These are phyloP conservation scores for Drosophila nannoptera DNA, from an alignment of 1,140 invertebrate genomes.

Conservation along the genomic window DNA sequence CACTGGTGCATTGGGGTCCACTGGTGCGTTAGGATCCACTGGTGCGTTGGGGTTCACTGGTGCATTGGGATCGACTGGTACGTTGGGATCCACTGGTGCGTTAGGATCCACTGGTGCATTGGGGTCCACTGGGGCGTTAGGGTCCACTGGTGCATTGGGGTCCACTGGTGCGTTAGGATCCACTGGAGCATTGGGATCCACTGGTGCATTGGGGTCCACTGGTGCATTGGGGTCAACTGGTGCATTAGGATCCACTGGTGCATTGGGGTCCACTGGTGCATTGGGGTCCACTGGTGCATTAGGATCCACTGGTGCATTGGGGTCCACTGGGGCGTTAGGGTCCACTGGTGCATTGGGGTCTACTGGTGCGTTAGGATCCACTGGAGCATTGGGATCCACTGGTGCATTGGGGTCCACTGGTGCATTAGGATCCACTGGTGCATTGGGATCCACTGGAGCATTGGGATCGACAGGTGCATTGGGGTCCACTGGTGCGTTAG, in stretches of 20 bases:
- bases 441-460: conserved; percentile 13
- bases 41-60: conserved; percentile 9
- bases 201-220: conserved; percentile 13
- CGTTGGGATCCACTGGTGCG: conserved; percentile 1
- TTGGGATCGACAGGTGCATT: conserved; percentile 13
- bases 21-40: background rate
- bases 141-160: conserved; percentile 13
- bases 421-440: conserved; percentile 15
- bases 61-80: conserved; percentile 21
- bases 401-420: conserved; percentile 16
- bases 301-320: conserved; percentile 22
- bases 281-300: conserved; percentile 12
- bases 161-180: conserved; percentile 21
- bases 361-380: conserved; percentile 14
- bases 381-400: conserved; percentile 18
- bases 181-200: conserved; percentile 17
- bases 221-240: conserved; percentile 16
- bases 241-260: conserved; percentile 21
- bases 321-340: conserved; percentile 20
- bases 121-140: conserved; percentile 12
- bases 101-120: conserved; percentile 19
- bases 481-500: conserved; percentile 12
- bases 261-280: conserved; percentile 20
- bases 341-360: conserved; percentile 29
- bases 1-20: background rate